Base-by-base conservation (phyloP, 2,797 vertebrate genomes). In the Lemur catta region DNA sequence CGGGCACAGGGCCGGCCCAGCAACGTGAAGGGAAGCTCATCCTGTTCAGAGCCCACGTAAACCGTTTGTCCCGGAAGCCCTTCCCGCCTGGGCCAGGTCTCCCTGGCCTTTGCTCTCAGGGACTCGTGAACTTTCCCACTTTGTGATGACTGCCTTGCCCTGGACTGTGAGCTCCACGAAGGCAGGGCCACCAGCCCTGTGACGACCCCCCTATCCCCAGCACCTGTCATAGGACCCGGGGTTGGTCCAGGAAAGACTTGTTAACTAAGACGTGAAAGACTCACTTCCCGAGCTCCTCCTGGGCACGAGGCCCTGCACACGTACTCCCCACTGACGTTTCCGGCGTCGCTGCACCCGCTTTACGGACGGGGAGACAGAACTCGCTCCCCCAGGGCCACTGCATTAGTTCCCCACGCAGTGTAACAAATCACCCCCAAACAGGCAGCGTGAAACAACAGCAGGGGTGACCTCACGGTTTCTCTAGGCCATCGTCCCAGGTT, bases 271-370 rank as follows among this genome's bases (percentile, higher is more conserved):
- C 1, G 5, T 15, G 5, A n/a, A 33, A 33, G 30, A 20, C 41
- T 67, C 33, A 1, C 5, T 26, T 28, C n/a, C 4, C n/a, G 50
- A 57, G 41, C 26, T 38, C n/a, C 35, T 69, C 55, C 24, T 1
- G 35, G 59, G 59, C 33, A 4, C 57, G 59, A 17, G 61, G 50
- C 1, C 33, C n/a, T 2, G 57, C 18, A 0, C 10, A 7, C 4
- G 2, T 18, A 2, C 2, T 33, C 61, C 43, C 55, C 61, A 4
- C 7, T 2, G 61, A 59, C 15, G 24, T n/a, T n/a, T 59, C 7
- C 0, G 61, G 17, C 22, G 6, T n/a, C 28, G 0, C 1, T 9
- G 52, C 6, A 17, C 50, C n/a, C n/a, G 0, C 30, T 17, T 41
- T 11, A 50, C 9, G n/a, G 72, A 30, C 0, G 33, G 48, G 13